Evolutionary conservation across 2,888 invertebrate species (phyloP).

Genomic region (Perdita meconis): DNA sequence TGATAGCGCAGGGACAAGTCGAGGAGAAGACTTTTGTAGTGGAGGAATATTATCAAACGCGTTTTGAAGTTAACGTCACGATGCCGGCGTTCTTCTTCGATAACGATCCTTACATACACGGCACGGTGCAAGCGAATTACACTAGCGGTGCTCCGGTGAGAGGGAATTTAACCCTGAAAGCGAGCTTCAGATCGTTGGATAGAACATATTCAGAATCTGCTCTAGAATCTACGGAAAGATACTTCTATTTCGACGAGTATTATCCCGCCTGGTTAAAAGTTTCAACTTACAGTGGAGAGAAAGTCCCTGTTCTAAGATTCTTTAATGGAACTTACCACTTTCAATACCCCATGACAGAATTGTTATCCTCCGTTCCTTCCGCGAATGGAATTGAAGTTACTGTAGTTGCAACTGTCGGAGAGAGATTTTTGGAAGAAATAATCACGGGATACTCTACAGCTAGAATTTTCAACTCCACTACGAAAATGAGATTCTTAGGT

Average conservation of each 20-base stretch:
- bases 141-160: constrained; percentile 96
- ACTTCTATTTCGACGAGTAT: constrained; percentile 92
- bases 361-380: constrained; percentile 87
- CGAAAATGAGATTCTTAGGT: constrained; percentile 93
- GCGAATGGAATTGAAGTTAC: constrained; percentile 92
- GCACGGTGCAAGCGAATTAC: constrained; percentile 96
- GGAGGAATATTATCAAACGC: constrained; percentile 97
- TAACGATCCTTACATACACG: constrained; percentile 92
- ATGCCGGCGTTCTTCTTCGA: constrained; percentile 98
- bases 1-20: constrained; percentile 94
- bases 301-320: constrained; percentile 90
- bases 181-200: constrained; percentile 89
- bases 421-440: constrained; percentile 93
- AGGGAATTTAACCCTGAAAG: constrained; percentile 95
- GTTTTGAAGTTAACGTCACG: constrained; percentile 97
- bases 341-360: constrained; percentile 92
- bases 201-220: constrained; percentile 51
- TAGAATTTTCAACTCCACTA: constrained; percentile 94
- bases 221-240: constrained; percentile 87
- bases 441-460: constrained; percentile 95
- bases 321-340: constrained; percentile 95
- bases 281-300: constrained; percentile 86
- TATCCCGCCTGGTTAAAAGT: constrained; percentile 92
- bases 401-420: constrained; percentile 94
- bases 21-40: constrained; percentile 95